These are phyloP conservation scores for Balaenoptera acutorostrata DNA, from an alignment of 2,113 vertebrate genomes.

Conservation along the genomic window DNA sequence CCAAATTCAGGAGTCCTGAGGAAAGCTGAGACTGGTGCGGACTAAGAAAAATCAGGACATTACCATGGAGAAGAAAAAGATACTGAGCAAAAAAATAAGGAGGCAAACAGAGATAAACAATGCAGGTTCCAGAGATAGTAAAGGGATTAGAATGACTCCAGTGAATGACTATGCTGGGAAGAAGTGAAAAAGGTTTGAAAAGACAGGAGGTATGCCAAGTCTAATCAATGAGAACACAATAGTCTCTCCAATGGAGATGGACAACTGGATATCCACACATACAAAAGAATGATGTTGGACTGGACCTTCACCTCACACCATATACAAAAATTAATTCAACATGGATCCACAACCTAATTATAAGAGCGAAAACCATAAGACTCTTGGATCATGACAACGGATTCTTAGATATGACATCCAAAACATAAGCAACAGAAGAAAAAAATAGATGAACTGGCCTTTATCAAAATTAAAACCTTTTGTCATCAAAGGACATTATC, in stretches of 20 bases:
- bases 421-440: not conserved
- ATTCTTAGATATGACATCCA: not conserved
- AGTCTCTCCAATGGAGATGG: not conserved
- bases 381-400: not conserved
- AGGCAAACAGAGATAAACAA: not conserved
- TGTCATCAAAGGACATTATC: not conserved
- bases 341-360: not conserved
- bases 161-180: not conserved
- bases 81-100: not conserved
- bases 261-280: not conserved
- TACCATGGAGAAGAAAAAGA: not conserved
- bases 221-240: not conserved
- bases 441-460: not conserved
- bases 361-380: not conserved
- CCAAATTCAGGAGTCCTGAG: not conserved
- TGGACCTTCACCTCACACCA: not conserved
- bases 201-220: not conserved
- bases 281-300: not conserved
- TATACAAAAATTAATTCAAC: not conserved
- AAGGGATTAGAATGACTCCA: not conserved
- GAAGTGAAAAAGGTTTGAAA: not conserved
- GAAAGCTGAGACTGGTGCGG: not conserved
- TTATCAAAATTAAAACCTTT: not conserved
- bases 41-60: not conserved
- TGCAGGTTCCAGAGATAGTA: not conserved